Percentiles rank a stretch among this genome's conserved stretches.
Evolutionary conservation across 2,888 invertebrate species (phyloP).

Genomic region (Drosophila infuscata): DNA sequence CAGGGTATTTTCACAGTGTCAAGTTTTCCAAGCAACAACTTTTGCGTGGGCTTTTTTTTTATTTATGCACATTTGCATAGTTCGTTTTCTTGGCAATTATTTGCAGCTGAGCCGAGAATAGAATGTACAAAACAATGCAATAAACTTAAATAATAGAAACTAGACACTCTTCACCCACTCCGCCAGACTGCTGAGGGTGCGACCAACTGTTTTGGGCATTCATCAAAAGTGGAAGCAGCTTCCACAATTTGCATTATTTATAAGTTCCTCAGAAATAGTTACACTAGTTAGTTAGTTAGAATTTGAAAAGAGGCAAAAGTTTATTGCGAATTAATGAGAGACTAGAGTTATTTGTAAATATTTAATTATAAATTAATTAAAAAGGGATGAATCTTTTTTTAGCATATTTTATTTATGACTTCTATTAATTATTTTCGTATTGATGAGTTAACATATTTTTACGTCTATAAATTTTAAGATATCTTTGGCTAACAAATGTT

Average conservation of each 20-base stretch:
- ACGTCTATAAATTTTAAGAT: no score
- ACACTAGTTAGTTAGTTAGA: not conserved
- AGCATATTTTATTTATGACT: not conserved
- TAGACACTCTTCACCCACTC: constrained; percentile 1
- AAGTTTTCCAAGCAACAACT: not conserved
- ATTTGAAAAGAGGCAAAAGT: constrained; percentile 6
- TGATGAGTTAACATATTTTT: not conserved
- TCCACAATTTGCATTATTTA: constrained; percentile 30
- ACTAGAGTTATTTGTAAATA: not conserved
- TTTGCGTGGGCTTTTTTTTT: constrained; percentile 38
- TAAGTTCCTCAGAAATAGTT: constrained; percentile 32
- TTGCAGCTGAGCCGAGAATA: constrained; percentile 33
- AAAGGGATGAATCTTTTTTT: not conserved
- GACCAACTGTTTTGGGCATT: constrained; percentile 24
- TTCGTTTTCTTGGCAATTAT: constrained; percentile 47
- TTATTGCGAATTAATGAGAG: constrained; percentile 3
- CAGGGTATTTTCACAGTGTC: not conserved
- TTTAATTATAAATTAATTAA: not conserved
- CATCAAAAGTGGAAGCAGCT: constrained; percentile 34
- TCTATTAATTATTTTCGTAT: not conserved
- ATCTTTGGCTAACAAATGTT: no score
- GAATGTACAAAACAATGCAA: constrained; percentile 13
- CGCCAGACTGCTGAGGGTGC: constrained; percentile 6
- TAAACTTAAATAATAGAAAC: constrained; percentile 28
- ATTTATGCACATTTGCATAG: constrained; percentile 45